These are phyloP conservation scores for Nyctereutes procyonoides DNA, from an alignment of 2,113 vertebrate genomes.

Conservation along the genomic window DNA sequence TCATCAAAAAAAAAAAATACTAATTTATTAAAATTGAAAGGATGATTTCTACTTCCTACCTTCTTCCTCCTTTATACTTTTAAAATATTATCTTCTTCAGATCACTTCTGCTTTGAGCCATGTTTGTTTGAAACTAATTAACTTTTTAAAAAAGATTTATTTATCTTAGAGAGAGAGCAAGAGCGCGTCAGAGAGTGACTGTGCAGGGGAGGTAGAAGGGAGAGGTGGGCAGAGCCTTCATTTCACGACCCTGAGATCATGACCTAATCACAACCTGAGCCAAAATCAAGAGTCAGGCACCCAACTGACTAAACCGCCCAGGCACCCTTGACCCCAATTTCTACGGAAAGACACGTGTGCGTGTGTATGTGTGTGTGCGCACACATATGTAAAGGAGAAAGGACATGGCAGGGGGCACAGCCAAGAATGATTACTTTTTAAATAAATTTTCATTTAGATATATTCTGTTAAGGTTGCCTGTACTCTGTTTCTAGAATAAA, in stretches of 20 bases:
- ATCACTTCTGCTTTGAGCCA: neutral
- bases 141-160: neutral
- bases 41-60: neutral
- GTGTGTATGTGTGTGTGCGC: neutral
- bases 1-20: neutral
- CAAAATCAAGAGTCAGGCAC: neutral
- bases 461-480: neutral
- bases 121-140: neutral
- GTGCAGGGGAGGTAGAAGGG: neutral
- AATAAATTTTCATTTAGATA: neutral
- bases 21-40: neutral
- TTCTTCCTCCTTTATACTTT: neutral
- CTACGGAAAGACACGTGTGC: neutral
- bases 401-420: neutral
- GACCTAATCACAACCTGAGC: neutral
- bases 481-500: neutral
- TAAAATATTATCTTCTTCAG: neutral
- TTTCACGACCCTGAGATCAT: neutral
- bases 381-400: neutral
- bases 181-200: neutral
- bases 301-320: neutral
- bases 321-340: neutral
- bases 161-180: neutral
- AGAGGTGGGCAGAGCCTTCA: neutral
- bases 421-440: neutral